Evolutionary conservation across 2,797 vertebrate genomes (phyloP).

Genomic region (Tinamus major): DNA sequence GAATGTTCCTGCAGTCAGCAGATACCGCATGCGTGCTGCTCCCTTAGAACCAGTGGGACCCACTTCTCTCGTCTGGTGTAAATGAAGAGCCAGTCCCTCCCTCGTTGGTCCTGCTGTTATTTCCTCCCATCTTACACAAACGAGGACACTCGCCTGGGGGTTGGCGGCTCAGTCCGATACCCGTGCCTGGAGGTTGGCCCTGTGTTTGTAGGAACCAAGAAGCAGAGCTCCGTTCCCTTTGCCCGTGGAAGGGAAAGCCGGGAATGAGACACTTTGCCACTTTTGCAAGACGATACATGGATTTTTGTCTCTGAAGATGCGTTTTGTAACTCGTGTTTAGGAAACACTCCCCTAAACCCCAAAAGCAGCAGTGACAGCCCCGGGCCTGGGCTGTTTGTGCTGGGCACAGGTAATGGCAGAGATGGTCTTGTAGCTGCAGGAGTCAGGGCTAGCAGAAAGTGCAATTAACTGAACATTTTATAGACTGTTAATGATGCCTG

Average conservation of each 20-base stretch:
- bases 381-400: neutral
- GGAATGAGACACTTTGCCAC: neutral
- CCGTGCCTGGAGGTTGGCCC: neutral
- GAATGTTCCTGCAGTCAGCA: neutral
- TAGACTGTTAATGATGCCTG: neutral
- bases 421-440: neutral
- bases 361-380: neutral
- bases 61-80: neutral
- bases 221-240: neutral
- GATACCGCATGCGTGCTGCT: neutral
- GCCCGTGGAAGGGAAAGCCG: neutral
- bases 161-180: neutral
- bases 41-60: neutral
- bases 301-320: neutral
- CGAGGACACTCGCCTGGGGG: neutral
- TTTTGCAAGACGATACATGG: neutral
- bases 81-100: neutral
- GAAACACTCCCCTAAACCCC: neutral
- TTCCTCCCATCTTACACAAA: neutral
- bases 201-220: neutral
- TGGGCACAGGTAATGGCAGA: neutral
- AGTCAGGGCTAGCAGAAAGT: slow-evolving; percentile 55
- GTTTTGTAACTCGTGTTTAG: neutral
- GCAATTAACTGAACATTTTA: slow-evolving; percentile 24
- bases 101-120: neutral